Base-by-base conservation (phyloP, 2,113 vertebrate genomes). In the Caranx ignobilis region DNA sequence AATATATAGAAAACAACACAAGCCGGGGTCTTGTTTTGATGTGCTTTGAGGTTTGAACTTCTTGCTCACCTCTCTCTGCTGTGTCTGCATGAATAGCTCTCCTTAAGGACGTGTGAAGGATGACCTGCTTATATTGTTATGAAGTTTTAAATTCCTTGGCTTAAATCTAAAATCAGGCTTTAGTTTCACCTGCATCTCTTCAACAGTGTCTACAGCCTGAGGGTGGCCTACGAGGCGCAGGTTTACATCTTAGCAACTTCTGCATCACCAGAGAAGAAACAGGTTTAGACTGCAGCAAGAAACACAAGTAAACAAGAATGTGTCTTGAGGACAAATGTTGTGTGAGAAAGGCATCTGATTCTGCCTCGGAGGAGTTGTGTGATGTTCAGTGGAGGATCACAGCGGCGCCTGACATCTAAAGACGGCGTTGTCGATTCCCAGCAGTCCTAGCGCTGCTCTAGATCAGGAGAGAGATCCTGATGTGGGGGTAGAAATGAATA, bases 401-500 rank as follows among this genome's bases (percentile, higher is more conserved):
- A 72, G 79, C 50, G 26, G 63, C 47, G 70, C 76, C 78, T 84
- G 78, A 84, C 83, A 85, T 85, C 80, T 64, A 26, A 85, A 83
- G 75, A 68, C 16, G 34, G 26, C 32, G 16, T 6, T 18, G 43
- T 41, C 3, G 48, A 83, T 77, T 82, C 88, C 82, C 70, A 2
- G 64, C 66, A 86, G 78, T 5, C 61, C 79, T n/a, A 13, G 43
- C 72, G 0, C 59, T 52, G 78, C 71, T 82, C 39, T 70, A 78
- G 52, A 79, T 79, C 66, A 35, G 78, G 55, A 73, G 54, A 50
- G 48, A 62, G 41, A 71, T 82, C 52, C 43, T 60, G 75, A 69
- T 39, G 21, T 32, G 43, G 12, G 26, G 6, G 3, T 3, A 3
- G 21, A 1, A 21, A 15, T 67, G 66, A 55, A 84, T 32, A 56